Base-by-base conservation (phyloP, 2,797 vertebrate species). In the Notoglanidium macrostoma region DNA sequence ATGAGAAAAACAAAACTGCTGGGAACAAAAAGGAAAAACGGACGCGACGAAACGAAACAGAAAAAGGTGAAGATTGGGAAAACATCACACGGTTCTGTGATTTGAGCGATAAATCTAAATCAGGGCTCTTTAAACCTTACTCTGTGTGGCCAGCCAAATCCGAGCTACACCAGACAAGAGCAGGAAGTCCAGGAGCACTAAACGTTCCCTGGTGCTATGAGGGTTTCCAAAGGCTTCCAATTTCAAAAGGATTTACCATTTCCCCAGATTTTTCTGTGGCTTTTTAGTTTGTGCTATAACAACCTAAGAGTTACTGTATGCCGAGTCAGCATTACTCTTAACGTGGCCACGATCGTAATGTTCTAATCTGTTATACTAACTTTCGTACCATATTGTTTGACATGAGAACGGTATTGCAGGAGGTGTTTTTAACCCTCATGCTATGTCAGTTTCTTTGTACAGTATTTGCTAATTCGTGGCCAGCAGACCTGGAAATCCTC, bases 1-100 rank as follows among this genome's bases (percentile, higher is more conserved):
- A 94, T 92, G 90, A 92, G 89, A 93, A 92, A 93, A 92, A 96
- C 94, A 94, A 72, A 84, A 72, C 54, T 17, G 32, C 55, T 26
- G 3, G 54, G 40, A 82, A 72, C 40, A 61, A 81, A 86, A 21
- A 54, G 23, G 23, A 78, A 61, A 44, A 61, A 61, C 12, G 5
- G 44, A 76, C 1, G 44, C 5, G 15, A 61, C 1, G 54, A 59
- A 59, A 63, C 5, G 21, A 40, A 79, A 2, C 14, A 70, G 70
- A 26, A 55, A n/a, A 74, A 74, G 61, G 17, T 57, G 55, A 77
- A 11, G 73, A 59, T 77, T 55, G 59, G 32, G 32, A 54, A 83
- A 84, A 59, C 32, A 19, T 44, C 14, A 44, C 15, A 46, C 26
- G 8, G 46, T 83, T 82, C 63, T 23, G 57, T 82, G 11, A 82